Evolutionary conservation across 2,888 invertebrate species (phyloP).

Genomic region (Thelaira solivaga): DNA sequence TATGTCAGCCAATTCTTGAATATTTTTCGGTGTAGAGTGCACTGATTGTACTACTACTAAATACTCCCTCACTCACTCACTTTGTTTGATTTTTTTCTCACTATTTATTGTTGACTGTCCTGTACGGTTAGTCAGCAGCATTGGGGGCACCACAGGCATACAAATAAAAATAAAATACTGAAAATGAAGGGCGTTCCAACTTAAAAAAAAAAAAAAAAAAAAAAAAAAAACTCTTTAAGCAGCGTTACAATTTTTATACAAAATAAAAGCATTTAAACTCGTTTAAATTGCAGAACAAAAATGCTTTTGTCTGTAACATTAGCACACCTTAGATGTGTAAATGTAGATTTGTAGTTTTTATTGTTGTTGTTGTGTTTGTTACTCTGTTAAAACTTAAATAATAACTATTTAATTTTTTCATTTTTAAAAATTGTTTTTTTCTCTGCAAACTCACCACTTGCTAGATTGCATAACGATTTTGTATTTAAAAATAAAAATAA

Average conservation of each 20-base stretch:
- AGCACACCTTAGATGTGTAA: slow-evolving; percentile 57
- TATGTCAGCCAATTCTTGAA: no score
- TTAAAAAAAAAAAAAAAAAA: no score
- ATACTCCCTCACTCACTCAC: no score
- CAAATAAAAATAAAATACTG: no score
- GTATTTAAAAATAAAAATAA: background rate
- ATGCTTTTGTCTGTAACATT: slow-evolving; percentile 1
- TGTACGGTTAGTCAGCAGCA: no score
- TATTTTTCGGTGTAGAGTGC: no score
- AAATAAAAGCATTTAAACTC: slow-evolving; percentile 19
- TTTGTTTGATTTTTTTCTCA: no score
- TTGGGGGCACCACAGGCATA: no score
- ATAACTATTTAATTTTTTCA: slow-evolving; percentile 7
- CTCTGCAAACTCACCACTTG: slow-evolving; percentile 45
- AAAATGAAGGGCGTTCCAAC: no score
- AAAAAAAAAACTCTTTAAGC: no score
- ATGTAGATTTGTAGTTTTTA: slow-evolving; percentile 48
- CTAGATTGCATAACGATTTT: slow-evolving; percentile 59
- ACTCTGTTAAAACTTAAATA: slow-evolving; percentile 1
- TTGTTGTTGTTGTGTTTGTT: background rate
- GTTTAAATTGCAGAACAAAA: slow-evolving; percentile 24
- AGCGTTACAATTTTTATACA: background rate
- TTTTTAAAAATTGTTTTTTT: slow-evolving; percentile 36
- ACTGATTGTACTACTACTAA: no score
- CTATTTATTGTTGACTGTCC: no score